Evolutionary conservation across 2,888 invertebrate genomes (phyloP), one percentile per base, ranked within the genome.

Genomic region (Drosophila mettleri): DNA sequence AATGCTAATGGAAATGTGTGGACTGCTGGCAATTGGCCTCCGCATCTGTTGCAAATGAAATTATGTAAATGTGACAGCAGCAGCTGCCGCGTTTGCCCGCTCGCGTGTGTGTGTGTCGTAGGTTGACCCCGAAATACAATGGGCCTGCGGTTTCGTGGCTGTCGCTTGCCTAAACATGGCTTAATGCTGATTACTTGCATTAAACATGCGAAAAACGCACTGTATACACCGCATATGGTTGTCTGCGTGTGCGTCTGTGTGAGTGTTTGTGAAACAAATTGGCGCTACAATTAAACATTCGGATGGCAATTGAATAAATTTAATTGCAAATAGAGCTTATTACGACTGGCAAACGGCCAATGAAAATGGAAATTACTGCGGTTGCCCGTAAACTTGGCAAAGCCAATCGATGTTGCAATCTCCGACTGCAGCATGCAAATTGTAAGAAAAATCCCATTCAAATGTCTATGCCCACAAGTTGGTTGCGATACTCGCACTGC

Each of bases 111-210:
- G 16, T 49, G 24, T 45, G 66, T 49, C 49, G 55, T 27, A 27
- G 80, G 74, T 63, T 82, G 80, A 83, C 77, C 83, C 86, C 48
- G 67, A 69, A 69, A 81, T 63, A 82, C 80, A 81, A 85, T 86
- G 77, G 45, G 45, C 18, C 48, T 72, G 83, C 46, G 62, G 61
- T 61, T 60, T 49, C 27, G 16, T 73, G 72, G 60, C 39, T 55
- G 71, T 52, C 66, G 57, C 36, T 55, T 58, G 76, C 75, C 78
- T 72, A 84, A 86, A 80, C 86, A 80, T 60, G 70, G 86, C 88
- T 75, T 83, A 83, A 75, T 88, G 83, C 74, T 84, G 83, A 88
- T 88, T 84, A 83, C 86, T 72, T 80, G 86, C 80, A 84, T 88
- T 78, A 88, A 86, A 83, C 88, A 84, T 87, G 76, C 76, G 74